Evolutionary conservation across 2,797 vertebrate genomes (phyloP).

Genomic region (Labroides dimidiatus): DNA sequence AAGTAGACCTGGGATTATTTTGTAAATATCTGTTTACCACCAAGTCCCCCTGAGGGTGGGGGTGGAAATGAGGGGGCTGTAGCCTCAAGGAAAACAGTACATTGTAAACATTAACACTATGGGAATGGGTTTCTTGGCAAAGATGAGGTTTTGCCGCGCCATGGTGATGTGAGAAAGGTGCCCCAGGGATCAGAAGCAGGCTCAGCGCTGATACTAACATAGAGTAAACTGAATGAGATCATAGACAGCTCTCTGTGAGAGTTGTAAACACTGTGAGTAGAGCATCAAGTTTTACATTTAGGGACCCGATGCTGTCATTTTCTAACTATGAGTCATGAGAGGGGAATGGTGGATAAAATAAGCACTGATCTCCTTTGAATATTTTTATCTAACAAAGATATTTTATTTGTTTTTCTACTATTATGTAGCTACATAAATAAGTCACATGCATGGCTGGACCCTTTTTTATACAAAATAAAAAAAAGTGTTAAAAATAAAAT

Average conservation of each 20-base stretch:
- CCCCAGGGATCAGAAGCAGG: conserved; percentile 50
- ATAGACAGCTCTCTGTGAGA: conserved; percentile 21
- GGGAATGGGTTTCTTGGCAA: conserved; percentile 70
- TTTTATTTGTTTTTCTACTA: neutral
- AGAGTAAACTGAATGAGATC: conserved; percentile 41
- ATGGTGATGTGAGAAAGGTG: conserved; percentile 42
- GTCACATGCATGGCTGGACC: too few species aligned
- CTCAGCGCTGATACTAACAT: conserved; percentile 44
- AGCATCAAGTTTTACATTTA: conserved; percentile 5
- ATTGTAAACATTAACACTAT: conserved; percentile 77
- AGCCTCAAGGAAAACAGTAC: conserved; percentile 69
- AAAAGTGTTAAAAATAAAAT: neutral
- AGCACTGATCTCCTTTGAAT: neutral
- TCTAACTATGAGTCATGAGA: neutral
- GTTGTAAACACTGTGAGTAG: conserved; percentile 45
- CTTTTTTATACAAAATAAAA: too few species aligned
- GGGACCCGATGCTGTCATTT: neutral
- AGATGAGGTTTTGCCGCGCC: conserved; percentile 54
- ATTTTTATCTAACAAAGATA: neutral
- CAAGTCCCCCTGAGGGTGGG: conserved; percentile 55
- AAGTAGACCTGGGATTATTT: conserved; percentile 86
- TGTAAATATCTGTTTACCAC: conserved; percentile 87
- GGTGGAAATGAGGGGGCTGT: neutral
- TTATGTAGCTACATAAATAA: neutral
- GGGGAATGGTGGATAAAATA: neutral